Base-by-base conservation (phyloP, 1,140 invertebrate species). In the Mercenaria mercenaria region DNA sequence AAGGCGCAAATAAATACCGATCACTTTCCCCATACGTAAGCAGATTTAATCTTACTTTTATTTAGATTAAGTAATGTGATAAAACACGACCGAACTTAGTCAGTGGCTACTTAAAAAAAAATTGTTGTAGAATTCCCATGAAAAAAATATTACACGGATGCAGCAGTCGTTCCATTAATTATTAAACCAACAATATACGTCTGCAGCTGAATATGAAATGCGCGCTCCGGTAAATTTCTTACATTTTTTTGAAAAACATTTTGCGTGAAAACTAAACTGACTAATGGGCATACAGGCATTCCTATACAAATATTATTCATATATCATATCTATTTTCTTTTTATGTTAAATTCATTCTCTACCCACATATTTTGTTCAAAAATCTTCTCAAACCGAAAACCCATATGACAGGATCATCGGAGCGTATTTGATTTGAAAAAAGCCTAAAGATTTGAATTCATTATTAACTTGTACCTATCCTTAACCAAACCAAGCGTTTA, bases 351-450 rank as follows among this genome's bases (percentile, higher is more conserved):
- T 85, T 34, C 47, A 39, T 56, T 76, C 47, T 4, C 41, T 67
- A 76, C 47, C 43, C 56, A 79, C 43, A 77, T 77, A 77, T 64
- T 64, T 59, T 61, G 64, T 61, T 39, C 39, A 77, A 61, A 87
- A 61, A 77, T 26, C 52, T 18, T 15, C 47, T 23, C 29, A 79
- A 87, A 43, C 29, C 32, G 64, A 15, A 59, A 10, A 37, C n/a
- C 47, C 76, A 56, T 87, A 64, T 79, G 72, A 87, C 76, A 87
- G 47, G 76, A 79, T 79, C 85, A 87, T 2, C 74, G 52, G 43
- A 79, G 85, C 85, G 85, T 87, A 47, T 64, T 76, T 77, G 32
- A 87, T 87, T 79, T 87, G 85, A 87, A 86, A 72, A 85, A 64
- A 72, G 67, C 43, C 69, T 77, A 61, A 34, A 64, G 85, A 87